Conservation (phyloP, 2,888 invertebrate genomes). For the Melanophora roralis region DNA sequence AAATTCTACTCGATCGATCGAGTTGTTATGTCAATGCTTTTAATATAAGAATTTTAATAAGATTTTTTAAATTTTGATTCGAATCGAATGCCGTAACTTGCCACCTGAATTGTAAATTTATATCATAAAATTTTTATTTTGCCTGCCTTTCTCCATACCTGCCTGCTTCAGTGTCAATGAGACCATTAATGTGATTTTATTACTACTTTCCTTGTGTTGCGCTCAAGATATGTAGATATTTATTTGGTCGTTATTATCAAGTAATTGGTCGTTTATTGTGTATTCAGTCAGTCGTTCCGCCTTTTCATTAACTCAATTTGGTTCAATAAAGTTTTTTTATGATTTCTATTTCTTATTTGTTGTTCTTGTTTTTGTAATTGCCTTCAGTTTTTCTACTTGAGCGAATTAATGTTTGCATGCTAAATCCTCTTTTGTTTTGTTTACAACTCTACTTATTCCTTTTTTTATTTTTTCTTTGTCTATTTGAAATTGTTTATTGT, state of each 20-base stretch:
- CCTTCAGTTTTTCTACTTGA: neutral
- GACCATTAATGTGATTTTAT: neutral
- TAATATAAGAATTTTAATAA: too few species aligned
- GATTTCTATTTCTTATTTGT: slow-evolving; percentile 12
- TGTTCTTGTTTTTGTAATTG: neutral
- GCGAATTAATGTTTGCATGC: neutral
- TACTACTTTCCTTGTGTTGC: neutral
- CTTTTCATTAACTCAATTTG: slow-evolving; percentile 33
- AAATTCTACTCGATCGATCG: too few species aligned
- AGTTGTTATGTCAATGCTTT: too few species aligned
- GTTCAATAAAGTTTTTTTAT: slow-evolving; percentile 14
- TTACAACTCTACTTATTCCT: neutral
- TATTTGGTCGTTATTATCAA: neutral
- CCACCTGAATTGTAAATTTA: too few species aligned
- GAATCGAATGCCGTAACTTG: too few species aligned
- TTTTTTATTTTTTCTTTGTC: neutral
- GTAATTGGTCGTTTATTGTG: slow-evolving; percentile 2
- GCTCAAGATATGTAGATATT: neutral
- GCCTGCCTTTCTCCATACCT: neutral
- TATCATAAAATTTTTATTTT: too few species aligned
- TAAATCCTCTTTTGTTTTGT: neutral
- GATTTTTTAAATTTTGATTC: too few species aligned
- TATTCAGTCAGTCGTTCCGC: neutral
- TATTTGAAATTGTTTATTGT: neutral
- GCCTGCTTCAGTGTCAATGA: neutral